phyloP scores from a whole-genome alignment of 2,113 vertebrate species.

The Sylvia atricapilla region DNA sequence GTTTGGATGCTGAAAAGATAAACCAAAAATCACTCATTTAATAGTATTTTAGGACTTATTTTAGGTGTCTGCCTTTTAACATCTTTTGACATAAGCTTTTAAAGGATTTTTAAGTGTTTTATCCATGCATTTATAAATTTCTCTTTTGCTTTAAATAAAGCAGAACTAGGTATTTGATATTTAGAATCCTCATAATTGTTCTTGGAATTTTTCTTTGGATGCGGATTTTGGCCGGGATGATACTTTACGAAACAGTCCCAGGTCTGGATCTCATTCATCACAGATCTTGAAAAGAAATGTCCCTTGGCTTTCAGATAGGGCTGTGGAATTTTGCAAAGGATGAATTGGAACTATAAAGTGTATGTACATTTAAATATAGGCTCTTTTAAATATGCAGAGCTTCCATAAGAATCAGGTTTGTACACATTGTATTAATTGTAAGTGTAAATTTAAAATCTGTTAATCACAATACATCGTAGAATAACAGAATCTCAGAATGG shows the following conservation, averaged over 20 bases:
- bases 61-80: background rate
- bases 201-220: conserved; percentile 49
- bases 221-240: background rate
- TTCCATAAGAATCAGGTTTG: background rate
- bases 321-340: background rate
- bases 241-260: background rate
- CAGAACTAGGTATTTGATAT: background rate
- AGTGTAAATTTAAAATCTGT: background rate
- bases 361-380: background rate
- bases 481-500: background rate
- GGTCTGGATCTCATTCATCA: conserved; percentile 31
- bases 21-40: background rate
- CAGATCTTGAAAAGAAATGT: conserved; percentile 5
- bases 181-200: conserved; percentile 1
- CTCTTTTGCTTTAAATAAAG: background rate
- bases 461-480: background rate
- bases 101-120: background rate
- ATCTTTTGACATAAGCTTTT: background rate
- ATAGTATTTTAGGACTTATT: background rate
- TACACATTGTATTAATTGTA: background rate
- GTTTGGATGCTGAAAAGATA: background rate
- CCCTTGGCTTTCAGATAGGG: background rate
- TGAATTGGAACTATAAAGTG: background rate
- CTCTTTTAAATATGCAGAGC: background rate
- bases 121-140: background rate